phyloP scores from a whole-genome alignment of 2,888 invertebrate species.

The Mimachlamys varia region DNA sequence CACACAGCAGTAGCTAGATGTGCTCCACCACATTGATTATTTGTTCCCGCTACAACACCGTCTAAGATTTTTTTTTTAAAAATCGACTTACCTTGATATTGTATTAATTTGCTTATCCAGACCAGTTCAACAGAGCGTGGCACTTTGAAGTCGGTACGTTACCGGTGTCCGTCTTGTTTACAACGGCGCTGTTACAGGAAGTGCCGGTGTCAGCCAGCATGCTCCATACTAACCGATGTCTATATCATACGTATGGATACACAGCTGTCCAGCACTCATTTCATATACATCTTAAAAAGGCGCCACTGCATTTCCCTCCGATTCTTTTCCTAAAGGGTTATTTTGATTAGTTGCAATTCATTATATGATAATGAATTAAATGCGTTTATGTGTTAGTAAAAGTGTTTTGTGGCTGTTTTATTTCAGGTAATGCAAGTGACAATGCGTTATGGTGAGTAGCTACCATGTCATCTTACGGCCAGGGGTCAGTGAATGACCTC shows the following conservation, averaged over 20 bases:
- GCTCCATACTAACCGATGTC: neutral
- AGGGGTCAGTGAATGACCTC: constrained; percentile 19
- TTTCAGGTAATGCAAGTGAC: neutral
- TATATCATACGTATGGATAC: neutral
- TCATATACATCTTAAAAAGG: neutral
- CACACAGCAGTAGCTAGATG: too few relatives aligned
- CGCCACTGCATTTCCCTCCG: neutral
- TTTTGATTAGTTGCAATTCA: neutral
- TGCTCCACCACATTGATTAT: neutral
- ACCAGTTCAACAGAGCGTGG: neutral
- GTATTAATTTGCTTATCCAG: neutral
- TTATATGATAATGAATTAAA: neutral
- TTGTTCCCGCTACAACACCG: neutral
- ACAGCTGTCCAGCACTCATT: neutral
- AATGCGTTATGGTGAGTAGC: neutral
- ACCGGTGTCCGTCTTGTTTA: neutral
- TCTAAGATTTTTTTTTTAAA: neutral
- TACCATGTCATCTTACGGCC: neutral
- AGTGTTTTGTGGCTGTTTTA: neutral
- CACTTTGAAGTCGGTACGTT: neutral
- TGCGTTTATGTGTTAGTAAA: neutral
- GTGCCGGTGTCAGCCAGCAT: neutral
- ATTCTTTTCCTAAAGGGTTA: neutral
- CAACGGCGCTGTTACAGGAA: neutral
- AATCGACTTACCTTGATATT: neutral